Evolutionary conservation across 2,797 vertebrate species (phyloP).

Genomic region (Pseudotriccus pelzelni): DNA sequence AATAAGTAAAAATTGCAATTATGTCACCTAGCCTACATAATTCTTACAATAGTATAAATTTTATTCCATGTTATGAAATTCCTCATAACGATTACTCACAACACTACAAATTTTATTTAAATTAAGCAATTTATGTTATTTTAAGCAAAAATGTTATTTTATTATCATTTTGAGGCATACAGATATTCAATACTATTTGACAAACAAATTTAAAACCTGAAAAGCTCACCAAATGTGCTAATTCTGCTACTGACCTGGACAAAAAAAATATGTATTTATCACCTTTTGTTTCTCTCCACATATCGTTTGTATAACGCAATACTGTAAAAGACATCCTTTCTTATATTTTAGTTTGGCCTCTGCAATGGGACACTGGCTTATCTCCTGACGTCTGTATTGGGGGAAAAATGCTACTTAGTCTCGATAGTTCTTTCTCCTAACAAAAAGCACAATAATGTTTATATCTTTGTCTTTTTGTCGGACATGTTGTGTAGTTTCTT

Average conservation of each 20-base stretch:
- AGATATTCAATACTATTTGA: background rate
- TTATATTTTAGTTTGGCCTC: background rate
- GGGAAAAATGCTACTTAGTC: background rate
- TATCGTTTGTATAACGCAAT: background rate
- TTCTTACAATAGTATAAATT: background rate
- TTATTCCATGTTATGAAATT: background rate
- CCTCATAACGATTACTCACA: background rate
- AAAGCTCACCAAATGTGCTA: background rate
- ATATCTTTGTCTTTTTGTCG: background rate
- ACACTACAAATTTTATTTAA: background rate
- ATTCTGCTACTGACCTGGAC: background rate
- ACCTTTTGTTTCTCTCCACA: conserved; percentile 16
- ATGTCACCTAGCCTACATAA: background rate
- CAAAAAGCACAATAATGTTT: background rate
- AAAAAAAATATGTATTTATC: background rate
- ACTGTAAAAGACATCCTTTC: background rate
- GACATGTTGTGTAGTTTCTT: conserved; percentile 34
- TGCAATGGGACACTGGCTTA: background rate
- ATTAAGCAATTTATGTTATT: background rate
- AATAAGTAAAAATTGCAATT: background rate
- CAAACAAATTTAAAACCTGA: background rate
- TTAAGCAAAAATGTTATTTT: too few species aligned
- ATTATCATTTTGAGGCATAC: background rate
- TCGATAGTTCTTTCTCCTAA: background rate
- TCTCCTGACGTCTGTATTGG: background rate